Base-by-base conservation (phyloP, 2,113 vertebrate genomes). In the Notothenia rossii region DNA sequence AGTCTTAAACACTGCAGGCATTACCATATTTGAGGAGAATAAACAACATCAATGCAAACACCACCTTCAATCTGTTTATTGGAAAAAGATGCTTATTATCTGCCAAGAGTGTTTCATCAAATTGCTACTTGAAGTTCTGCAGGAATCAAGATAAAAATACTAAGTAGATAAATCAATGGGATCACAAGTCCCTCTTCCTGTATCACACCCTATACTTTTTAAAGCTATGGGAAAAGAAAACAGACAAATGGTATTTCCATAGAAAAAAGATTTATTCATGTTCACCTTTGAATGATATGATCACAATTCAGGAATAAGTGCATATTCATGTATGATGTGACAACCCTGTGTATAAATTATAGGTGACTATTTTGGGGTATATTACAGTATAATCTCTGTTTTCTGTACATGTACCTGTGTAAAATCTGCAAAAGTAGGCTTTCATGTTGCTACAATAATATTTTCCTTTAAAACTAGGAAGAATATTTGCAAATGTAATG, bases 391-490 rank as follows among this genome's bases (percentile, higher is more conserved):
- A 72, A 72, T 87, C 68, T 62, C 63, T 56, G 46, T 83, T 88
- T 69, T 85, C 86, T 93, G 84, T 91, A 92, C 88, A 89, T 84
- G 91, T 91, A 93, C 93, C 92, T 92, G 89, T 91, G 86, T 89
- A 85, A 87, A 90, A 89, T 87, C 88, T 79, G 82, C 75, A 88
- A 87, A 91, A 81, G 70, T 73, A 83, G 77, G 81, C 61, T 86
- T 81, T 87, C 70, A 84, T 83, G 74, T 55, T 87, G 90, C 93
- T 92, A 90, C 87, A 87, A 89, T 77, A 79, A 48, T 69, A 85
- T 83, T 88, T 92, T 88, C 86, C 88, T 88, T 89, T 89, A 91
- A 92, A 94, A 91, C 79, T 91, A 90, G 89, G 89, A 91, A 93
- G 77, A 71, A 85, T 74, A 79, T 85, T 79, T 71, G 64, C 36